A percentile compares a stretch with the other conserved stretches of the same genome.
Evolutionary conservation across 2,797 vertebrate genomes (phyloP).

Genomic region (Gallirallus australis): DNA sequence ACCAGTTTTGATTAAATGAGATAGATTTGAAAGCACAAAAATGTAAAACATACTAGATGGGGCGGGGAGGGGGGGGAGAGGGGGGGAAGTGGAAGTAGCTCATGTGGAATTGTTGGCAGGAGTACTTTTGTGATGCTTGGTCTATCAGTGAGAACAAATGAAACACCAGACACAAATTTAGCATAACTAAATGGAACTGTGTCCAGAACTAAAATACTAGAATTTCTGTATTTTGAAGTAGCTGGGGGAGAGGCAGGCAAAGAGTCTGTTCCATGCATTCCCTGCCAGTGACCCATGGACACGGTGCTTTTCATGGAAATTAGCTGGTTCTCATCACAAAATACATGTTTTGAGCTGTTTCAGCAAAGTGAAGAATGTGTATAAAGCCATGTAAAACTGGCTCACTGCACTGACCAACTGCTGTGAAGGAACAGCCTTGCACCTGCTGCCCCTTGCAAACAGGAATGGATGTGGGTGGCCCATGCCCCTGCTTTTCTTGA

Average conservation of each 20-base stretch:
- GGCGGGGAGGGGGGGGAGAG: rapidly evolving
- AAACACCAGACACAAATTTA: background rate
- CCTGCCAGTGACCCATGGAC: background rate
- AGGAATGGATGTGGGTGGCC: background rate
- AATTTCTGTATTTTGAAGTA: background rate
- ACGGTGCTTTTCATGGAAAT: background rate
- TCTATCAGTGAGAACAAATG: background rate
- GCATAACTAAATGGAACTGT: background rate
- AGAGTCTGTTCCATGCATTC: background rate
- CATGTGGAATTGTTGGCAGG: background rate
- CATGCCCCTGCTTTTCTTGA: background rate
- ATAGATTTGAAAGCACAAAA: background rate
- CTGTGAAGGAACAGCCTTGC: background rate
- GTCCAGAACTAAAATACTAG: background rate
- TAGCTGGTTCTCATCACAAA: background rate
- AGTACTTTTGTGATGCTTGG: background rate
- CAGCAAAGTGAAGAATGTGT: background rate
- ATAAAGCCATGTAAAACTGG: background rate
- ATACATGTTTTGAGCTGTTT: background rate
- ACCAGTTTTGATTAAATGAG: background rate
- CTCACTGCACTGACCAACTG: background rate
- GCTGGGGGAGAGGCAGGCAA: too few relatives aligned
- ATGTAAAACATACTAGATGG: background rate
- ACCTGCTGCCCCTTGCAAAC: background rate
- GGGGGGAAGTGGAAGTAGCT: rapidly evolving